Conservation (phyloP, 2,888 invertebrate genomes). For the Nymphalis c-album region DNA sequence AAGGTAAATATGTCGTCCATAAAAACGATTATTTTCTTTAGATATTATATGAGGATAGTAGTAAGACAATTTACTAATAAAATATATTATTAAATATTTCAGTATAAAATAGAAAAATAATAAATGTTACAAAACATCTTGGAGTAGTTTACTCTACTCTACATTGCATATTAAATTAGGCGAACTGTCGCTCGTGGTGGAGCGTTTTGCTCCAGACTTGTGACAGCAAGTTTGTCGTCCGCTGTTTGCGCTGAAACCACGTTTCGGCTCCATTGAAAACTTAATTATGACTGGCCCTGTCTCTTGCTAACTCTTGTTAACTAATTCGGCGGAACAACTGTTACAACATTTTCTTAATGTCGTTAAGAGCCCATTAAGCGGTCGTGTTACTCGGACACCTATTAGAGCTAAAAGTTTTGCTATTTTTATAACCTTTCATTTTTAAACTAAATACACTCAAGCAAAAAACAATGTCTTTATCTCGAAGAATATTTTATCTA, state of each 20-base stretch:
- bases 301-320: conserved; percentile 38
- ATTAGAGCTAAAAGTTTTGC: not conserved
- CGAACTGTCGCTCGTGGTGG: conserved; percentile 33
- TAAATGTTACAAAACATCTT: conserved; percentile 32
- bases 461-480: too few species aligned
- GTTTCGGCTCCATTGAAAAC: conserved; percentile 67
- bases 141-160: conserved; percentile 35
- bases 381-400: not conserved
- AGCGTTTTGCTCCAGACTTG: conserved; percentile 41
- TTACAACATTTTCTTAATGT: conserved; percentile 12
- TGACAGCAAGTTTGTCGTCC: conserved; percentile 49
- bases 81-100: too few species aligned
- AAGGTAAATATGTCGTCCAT: too few species aligned
- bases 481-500: too few species aligned
- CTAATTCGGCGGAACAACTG: conserved; percentile 27
- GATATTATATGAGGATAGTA: too few species aligned
- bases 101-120: not conserved
- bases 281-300: conserved; percentile 59
- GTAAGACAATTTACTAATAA: too few species aligned
- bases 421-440: too few species aligned
- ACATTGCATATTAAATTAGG: conserved; percentile 50
- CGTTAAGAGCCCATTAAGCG: conserved; percentile 4
- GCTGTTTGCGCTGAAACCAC: conserved; percentile 61
- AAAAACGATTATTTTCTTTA: too few species aligned
- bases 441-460: too few species aligned